Percentiles rank a stretch among this genome's conserved stretches.
These are phyloP conservation scores for Lagocephalus sceleratus DNA, from an alignment of 2,797 vertebrate species.

Conservation along the genomic window DNA sequence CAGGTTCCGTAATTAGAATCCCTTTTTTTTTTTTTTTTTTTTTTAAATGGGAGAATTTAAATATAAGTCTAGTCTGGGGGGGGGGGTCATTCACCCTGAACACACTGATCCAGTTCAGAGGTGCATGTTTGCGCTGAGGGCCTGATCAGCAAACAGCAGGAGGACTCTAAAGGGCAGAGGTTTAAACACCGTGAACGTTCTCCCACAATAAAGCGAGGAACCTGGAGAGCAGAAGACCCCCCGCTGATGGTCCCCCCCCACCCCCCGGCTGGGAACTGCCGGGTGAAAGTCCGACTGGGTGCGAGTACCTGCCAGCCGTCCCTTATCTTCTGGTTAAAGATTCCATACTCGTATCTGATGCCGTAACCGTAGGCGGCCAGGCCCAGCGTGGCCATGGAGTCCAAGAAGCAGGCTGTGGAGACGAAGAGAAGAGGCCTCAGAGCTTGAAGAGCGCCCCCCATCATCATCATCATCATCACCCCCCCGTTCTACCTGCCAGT, in stretches of 20 bases:
- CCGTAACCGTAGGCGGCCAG: slow-evolving; percentile 96
- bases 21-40: too few species aligned
- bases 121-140: slow-evolving; percentile 57
- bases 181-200: background rate
- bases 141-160: slow-evolving; percentile 48
- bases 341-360: slow-evolving; percentile 96
- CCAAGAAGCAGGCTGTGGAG: slow-evolving; percentile 76
- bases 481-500: slow-evolving; percentile 82
- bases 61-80: background rate
- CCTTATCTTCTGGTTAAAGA: slow-evolving; percentile 97
- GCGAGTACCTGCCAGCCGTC: slow-evolving; percentile 91
- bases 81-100: slow-evolving; percentile 19
- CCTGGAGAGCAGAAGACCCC: too few species aligned
- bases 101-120: slow-evolving; percentile 20
- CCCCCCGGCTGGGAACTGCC: too few species aligned
- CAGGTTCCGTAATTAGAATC: background rate
- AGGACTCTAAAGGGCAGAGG: slow-evolving; percentile 48
- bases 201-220: too few species aligned
- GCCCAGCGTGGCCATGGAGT: slow-evolving; percentile 92
- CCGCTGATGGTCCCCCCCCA: too few species aligned
- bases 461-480: too few species aligned
- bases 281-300: background rate
- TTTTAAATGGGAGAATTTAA: background rate
- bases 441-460: too few species aligned
- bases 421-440: background rate